Evolutionary conservation across 2,113 vertebrate genomes (phyloP).

Genomic region (Hippocampus comes): DNA sequence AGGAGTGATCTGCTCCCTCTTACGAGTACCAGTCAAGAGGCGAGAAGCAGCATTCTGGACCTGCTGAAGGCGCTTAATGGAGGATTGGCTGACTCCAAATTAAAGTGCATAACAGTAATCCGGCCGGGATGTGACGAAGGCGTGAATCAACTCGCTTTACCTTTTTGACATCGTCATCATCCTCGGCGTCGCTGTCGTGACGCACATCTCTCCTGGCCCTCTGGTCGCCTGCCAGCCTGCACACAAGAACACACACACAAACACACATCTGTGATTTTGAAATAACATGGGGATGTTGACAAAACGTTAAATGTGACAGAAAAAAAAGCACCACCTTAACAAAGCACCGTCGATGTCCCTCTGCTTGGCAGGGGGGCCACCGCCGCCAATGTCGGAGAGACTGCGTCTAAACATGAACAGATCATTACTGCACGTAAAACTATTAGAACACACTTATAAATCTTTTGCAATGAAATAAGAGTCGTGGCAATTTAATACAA

Average conservation of each 20-base stretch:
- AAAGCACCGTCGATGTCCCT: conserved; percentile 94
- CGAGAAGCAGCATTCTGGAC: too few species aligned
- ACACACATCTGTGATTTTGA: background rate
- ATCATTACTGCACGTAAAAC: background rate
- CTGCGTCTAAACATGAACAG: conserved; percentile 79
- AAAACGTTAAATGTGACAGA: background rate
- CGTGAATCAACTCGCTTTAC: conserved; percentile 54
- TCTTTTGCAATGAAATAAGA: background rate
- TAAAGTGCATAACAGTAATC: too few species aligned
- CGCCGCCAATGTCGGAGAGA: conserved; percentile 85
- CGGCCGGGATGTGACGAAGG: too few species aligned
- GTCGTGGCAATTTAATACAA: background rate
- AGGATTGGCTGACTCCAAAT: too few species aligned
- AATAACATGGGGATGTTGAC: background rate
- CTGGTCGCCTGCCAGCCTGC: conserved; percentile 93
- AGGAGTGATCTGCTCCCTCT: too few species aligned
- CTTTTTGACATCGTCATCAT: conserved; percentile 97
- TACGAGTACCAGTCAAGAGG: too few species aligned
- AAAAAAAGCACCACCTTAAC: conserved; percentile 76
- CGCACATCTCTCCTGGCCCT: conserved; percentile 94
- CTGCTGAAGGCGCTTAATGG: too few species aligned
- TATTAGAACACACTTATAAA: background rate
- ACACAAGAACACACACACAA: background rate
- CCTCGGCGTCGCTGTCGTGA: conserved; percentile 96
- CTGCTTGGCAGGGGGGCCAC: conserved; percentile 97